These are phyloP conservation scores for Gonioctena quinquepunctata DNA, from an alignment of 1,140 invertebrate genomes.

Conservation along the genomic window DNA sequence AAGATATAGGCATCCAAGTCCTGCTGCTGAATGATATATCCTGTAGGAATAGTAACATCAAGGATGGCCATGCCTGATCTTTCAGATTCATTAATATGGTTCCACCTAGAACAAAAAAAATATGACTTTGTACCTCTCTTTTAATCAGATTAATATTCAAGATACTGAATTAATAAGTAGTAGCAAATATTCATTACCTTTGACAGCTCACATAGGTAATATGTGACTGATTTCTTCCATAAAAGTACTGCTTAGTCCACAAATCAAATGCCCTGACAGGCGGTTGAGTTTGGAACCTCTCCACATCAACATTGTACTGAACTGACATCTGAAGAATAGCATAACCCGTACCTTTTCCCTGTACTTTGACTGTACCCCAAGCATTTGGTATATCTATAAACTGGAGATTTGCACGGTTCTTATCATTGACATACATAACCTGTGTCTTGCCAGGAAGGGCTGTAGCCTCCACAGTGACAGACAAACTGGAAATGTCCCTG, in stretches of 20 bases:
- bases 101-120: slow-evolving; percentile 68
- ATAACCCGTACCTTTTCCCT: slow-evolving; percentile 87
- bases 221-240: slow-evolving; percentile 92
- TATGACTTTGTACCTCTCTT: too few species aligned
- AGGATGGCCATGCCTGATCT: slow-evolving; percentile 91
- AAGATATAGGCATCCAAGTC: slow-evolving; percentile 82
- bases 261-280: slow-evolving; percentile 79
- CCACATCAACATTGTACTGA: slow-evolving; percentile 92
- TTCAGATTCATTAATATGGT: slow-evolving; percentile 72
- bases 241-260: slow-evolving; percentile 71
- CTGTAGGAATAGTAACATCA: slow-evolving; percentile 90
- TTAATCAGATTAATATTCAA: too few species aligned
- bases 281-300: slow-evolving; percentile 83
- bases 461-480: slow-evolving; percentile 82
- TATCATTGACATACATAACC: slow-evolving; percentile 69
- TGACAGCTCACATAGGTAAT: slow-evolving; percentile 83
- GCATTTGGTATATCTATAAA: slow-evolving; percentile 83
- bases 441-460: slow-evolving; percentile 65
- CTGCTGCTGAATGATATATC: slow-evolving; percentile 92
- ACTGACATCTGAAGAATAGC: slow-evolving; percentile 91
- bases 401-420: slow-evolving; percentile 77
- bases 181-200: too few species aligned
- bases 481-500: slow-evolving; percentile 84
- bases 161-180: neutral
- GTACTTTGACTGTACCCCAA: slow-evolving; percentile 89